phyloP scores from a whole-genome alignment of 1,140 invertebrate species.

The Meteorus sp. region DNA sequence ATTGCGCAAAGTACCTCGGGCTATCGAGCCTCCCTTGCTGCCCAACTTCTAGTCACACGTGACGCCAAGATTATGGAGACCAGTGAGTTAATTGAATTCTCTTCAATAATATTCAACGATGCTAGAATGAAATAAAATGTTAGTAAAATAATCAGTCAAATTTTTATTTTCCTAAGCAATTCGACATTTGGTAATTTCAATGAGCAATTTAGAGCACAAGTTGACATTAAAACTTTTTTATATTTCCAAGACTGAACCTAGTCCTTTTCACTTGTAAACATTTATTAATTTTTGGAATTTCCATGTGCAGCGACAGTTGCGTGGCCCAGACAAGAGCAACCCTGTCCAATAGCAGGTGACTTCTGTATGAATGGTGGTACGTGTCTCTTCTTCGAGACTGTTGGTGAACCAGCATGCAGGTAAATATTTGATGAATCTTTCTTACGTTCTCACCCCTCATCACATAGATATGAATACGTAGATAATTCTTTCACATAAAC shows the following conservation, averaged over 20 bases:
- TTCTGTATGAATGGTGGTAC: conserved; percentile 82
- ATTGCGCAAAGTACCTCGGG: conserved; percentile 65
- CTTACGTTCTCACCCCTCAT: no score
- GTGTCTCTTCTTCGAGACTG: conserved; percentile 76
- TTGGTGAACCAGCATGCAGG: conserved; percentile 79
- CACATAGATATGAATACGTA: no score
- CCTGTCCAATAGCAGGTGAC: conserved; percentile 67
- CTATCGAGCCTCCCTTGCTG: conserved; percentile 59
- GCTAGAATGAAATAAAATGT: no score
- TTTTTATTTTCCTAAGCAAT: no score
- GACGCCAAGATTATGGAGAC: conserved; percentile 59
- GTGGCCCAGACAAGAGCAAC: conserved; percentile 63
- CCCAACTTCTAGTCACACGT: conserved; percentile 64
- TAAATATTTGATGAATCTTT: conserved; percentile 64
- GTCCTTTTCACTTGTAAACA: no score
- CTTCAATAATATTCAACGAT: no score
- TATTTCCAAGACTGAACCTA: no score
- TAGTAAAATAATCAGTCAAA: no score
- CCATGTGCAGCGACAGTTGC: conserved; percentile 62
- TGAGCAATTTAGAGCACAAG: no score
- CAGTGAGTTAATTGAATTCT: conserved; percentile 59
- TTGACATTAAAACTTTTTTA: no score
- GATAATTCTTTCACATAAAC: no score
- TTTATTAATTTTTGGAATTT: conserved; percentile 24
- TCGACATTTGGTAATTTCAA: no score